Evolutionary conservation across 2,113 vertebrate species (phyloP), one percentile per base, ranked within the genome.

Genomic region (Copsychus sechellarum): DNA sequence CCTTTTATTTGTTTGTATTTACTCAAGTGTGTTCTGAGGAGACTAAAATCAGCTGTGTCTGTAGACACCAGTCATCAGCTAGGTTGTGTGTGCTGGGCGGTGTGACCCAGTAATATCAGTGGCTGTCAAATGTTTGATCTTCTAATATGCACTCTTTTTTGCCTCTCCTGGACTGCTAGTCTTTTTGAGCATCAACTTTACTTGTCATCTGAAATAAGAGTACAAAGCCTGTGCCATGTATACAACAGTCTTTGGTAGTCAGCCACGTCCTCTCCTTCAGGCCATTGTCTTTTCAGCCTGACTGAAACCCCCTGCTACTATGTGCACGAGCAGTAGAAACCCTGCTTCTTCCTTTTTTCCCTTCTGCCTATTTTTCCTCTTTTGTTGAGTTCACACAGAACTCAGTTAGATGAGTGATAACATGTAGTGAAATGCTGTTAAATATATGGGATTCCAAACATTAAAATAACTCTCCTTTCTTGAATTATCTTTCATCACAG

Each of bases 311-410:
- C 94, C 81, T 93, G 79, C 85, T 93, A 95, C 67, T 47, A 74
- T 9, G 6, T 5, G 34, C 60, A 93, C 1, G 11, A 91, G 56
- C 61, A 73, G 61, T 79, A 95, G 90, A 81, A 96, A 95, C 36
- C 26, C 66, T 80, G 90, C 62, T 61, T 97, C 72, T 86, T 90
- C 77, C 93, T 92, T 90, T 95, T 88, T 87, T 90, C 76, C 90
- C 83, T 84, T 90, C 88, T 96, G 77, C 51, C 91, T 91, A 84
- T 97, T 95, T 95, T 96, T 95, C n/a, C 53, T 91, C 88, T 90
- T 97, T 96, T 95, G 92, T 95, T 79, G 56, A 90, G 87, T 90
- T 96, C 94, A 90, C 61, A 96, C 79, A 73, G 81, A 95, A 90
- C 71, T 93, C 87, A 5, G 56, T 95, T 93, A 96, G 81, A 91